Evolutionary conservation across 2,797 vertebrate genomes (phyloP).

Genomic region (Onychomys arenicola): DNA sequence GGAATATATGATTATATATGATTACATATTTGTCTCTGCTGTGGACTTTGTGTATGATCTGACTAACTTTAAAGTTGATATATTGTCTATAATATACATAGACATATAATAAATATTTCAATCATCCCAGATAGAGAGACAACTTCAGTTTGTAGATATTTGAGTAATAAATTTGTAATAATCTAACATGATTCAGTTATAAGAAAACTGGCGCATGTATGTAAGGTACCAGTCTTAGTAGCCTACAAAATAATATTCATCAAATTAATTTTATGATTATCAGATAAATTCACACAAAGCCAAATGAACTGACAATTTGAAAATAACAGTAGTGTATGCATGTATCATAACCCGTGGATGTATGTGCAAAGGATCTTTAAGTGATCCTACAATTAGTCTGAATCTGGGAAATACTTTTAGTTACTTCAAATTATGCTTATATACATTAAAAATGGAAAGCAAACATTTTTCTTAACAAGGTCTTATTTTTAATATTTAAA

Average conservation of each 20-base stretch:
- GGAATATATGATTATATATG: too few species aligned
- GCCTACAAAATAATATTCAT: not conserved
- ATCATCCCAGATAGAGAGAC: not conserved
- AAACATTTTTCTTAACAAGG: not conserved
- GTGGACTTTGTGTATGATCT: not conserved
- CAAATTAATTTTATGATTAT: not conserved
- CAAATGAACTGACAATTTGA: not conserved
- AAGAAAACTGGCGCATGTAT: not conserved
- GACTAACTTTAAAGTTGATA: not conserved
- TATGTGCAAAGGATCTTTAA: not conserved
- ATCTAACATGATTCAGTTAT: not conserved
- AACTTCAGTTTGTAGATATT: not conserved
- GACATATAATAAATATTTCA: not conserved
- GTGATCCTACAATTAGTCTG: not conserved
- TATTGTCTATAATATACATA: not conserved
- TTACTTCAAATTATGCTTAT: not conserved
- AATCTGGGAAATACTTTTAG: not conserved
- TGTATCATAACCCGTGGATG: not conserved
- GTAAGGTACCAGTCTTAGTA: not conserved
- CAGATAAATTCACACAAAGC: not conserved
- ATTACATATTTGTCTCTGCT: not conserved
- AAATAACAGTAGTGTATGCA: not conserved
- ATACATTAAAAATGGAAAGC: not conserved
- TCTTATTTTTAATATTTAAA: not conserved
- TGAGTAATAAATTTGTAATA: not conserved